Evolutionary conservation across 2,888 invertebrate genomes (phyloP).

Genomic region (Melanostoma mellinum): DNA sequence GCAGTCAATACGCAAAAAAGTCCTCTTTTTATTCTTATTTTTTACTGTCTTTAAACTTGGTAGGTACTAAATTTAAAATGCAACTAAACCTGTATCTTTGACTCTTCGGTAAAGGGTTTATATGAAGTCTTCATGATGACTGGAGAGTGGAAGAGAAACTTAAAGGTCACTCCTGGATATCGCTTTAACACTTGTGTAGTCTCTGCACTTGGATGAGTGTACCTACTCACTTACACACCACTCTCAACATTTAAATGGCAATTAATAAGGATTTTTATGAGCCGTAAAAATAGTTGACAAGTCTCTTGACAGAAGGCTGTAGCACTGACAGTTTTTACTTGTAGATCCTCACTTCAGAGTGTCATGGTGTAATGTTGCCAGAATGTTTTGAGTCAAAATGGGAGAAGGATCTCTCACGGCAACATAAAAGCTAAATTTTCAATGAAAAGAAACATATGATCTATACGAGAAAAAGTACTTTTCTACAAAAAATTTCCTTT

Average conservation of each 20-base stretch:
- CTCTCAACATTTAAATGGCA: slow-evolving; percentile 81
- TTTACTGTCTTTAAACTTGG: slow-evolving; percentile 63
- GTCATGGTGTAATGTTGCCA: not conserved
- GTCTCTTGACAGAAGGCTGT: slow-evolving; percentile 74
- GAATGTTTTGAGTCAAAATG: no score
- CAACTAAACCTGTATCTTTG: slow-evolving; percentile 63
- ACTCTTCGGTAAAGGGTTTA: slow-evolving; percentile 44
- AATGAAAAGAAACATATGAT: no score
- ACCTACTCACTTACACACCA: slow-evolving; percentile 54
- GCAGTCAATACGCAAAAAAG: slow-evolving; percentile 9
- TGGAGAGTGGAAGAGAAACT: slow-evolving; percentile 28
- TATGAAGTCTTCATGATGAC: slow-evolving; percentile 19
- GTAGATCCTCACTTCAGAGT: slow-evolving; percentile 7
- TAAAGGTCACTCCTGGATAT: slow-evolving; percentile 62
- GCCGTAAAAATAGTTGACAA: slow-evolving; percentile 82
- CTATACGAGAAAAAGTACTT: no score
- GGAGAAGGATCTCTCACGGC: no score
- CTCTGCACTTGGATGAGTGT: slow-evolving; percentile 36
- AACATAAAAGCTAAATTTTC: no score
- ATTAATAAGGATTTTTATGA: slow-evolving; percentile 82
- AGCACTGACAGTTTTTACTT: slow-evolving; percentile 48
- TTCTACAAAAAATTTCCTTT: no score
- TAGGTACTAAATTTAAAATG: slow-evolving; percentile 68
- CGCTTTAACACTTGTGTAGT: slow-evolving; percentile 38
- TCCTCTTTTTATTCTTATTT: slow-evolving; percentile 4